A percentile compares a stretch with the other conserved stretches of the same genome.
phyloP scores from a whole-genome alignment of 1,140 invertebrate genomes.

The Papilio polyxenes region DNA sequence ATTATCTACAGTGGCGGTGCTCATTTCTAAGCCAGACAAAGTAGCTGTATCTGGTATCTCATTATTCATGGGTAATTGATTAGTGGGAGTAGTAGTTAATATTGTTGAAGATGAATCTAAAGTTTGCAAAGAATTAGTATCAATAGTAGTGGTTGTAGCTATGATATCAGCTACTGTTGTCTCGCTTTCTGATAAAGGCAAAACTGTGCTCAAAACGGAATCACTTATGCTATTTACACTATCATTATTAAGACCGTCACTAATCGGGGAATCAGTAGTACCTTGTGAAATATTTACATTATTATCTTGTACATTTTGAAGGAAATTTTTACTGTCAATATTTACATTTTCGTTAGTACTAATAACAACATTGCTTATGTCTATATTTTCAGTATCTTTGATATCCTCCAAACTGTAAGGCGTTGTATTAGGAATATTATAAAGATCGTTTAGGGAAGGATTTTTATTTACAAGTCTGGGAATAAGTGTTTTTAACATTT shows the following conservation, averaged over 20 bases:
- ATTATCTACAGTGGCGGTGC: slow-evolving; percentile 41
- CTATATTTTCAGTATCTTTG: slow-evolving; percentile 72
- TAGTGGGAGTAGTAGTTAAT: background rate
- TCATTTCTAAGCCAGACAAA: slow-evolving; percentile 51
- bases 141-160: slow-evolving; percentile 12
- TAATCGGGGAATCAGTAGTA: slow-evolving; percentile 47
- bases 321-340: slow-evolving; percentile 48
- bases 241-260: slow-evolving; percentile 42
- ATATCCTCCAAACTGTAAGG: slow-evolving; percentile 77
- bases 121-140: background rate
- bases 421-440: slow-evolving; percentile 65
- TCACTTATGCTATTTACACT: slow-evolving; percentile 63
- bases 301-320: slow-evolving; percentile 59
- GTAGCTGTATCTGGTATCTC: slow-evolving; percentile 37
- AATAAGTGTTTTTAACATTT: slow-evolving; percentile 69
- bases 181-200: slow-evolving; percentile 50
- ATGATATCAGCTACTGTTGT: slow-evolving; percentile 46
- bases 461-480: slow-evolving; percentile 66
- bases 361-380: slow-evolving; percentile 41
- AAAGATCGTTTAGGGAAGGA: slow-evolving; percentile 56
- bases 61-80: background rate
- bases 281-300: slow-evolving; percentile 66
- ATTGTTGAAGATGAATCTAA: slow-evolving; percentile 15
- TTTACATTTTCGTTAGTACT: slow-evolving; percentile 43
- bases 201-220: slow-evolving; percentile 41